A percentile compares a stretch with the other conserved stretches of the same genome.
Evolutionary conservation across 2,797 vertebrate genomes (phyloP).

Genomic region (Thripadectes ignobilis): DNA sequence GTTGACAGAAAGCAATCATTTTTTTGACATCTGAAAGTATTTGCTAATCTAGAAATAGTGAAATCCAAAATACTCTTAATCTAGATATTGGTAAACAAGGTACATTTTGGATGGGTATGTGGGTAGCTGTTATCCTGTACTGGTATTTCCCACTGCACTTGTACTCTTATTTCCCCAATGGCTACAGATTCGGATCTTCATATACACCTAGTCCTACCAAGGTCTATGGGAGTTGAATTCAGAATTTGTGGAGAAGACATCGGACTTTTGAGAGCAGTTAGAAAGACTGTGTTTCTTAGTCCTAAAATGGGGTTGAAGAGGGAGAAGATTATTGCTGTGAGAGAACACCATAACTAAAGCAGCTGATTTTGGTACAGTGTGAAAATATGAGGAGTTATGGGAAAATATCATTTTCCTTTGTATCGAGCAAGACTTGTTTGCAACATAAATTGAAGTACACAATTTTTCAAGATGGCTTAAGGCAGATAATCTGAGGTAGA

Average conservation of each 20-base stretch:
- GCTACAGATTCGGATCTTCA: not conserved
- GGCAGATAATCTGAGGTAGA: not conserved
- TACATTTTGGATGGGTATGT: not conserved
- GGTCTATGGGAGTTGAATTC: not conserved
- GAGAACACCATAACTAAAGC: not conserved
- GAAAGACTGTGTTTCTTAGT: not conserved
- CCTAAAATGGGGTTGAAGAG: not conserved
- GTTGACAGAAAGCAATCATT: not conserved
- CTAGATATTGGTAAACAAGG: not conserved
- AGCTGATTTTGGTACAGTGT: not conserved
- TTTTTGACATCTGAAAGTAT: not conserved
- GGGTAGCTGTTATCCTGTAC: not conserved
- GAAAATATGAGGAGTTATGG: not conserved
- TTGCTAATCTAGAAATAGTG: not conserved
- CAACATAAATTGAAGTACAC: not conserved
- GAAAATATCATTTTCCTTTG: not conserved
- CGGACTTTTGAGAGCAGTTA: not conserved
- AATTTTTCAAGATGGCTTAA: not conserved
- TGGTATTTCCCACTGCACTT: not conserved
- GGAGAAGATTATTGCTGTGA: not conserved
- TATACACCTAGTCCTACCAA: not conserved
- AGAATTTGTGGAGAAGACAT: not conserved
- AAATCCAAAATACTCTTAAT: not conserved
- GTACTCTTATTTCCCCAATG: not conserved
- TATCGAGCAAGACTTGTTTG: not conserved